Evolutionary conservation across 2,113 vertebrate species (phyloP), one percentile per base, ranked within the genome.

Genomic region (Oenanthe oenanthe): DNA sequence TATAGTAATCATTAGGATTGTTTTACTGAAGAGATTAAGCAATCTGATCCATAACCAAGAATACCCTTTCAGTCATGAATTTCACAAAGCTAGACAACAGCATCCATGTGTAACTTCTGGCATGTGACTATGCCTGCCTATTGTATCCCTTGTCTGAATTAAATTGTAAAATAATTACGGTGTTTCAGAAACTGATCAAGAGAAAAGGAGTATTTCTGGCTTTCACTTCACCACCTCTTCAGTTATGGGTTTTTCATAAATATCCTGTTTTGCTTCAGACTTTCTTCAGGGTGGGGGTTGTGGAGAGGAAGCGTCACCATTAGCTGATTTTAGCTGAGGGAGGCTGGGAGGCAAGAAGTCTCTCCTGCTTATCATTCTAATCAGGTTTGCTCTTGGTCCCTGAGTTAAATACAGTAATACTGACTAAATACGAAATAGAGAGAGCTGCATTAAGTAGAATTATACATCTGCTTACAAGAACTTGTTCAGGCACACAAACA

Each of bases 331-430:
- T 26, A 93, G 74, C 78, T 25, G 63, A 70, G 60, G 51, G 82
- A 87, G 61, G 83, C 54, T 91, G 71, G 76, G 40, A 92, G 66
- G 50, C 47, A 47, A 14, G 31, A 91, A 89, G 58, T 56, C 58
- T 95, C 84, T 92, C 56, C 58, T 83, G 58, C 88, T 97, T 97
- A 97, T 96, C 95, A 57, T 63, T 93, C 71, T 88, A 43, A 96
- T 97, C 96, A 92, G 60, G 25, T 84, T 53, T 94, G 78, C 38
- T 34, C 73, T 58, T 1, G 85, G 94, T 96, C 56, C n/a, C 43
- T 77, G 60, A 67, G 92, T 93, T 92, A 95, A 83, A 58, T 53
- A 62, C 85, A 74, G 88, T 71, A 90, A 63, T 36, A 73, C 71
- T 94, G 90, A 93, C 88, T 96, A 92, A 97, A 93, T 77, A 63